Base-by-base conservation (phyloP, 2,888 invertebrate genomes). In the Andrena minutula region DNA sequence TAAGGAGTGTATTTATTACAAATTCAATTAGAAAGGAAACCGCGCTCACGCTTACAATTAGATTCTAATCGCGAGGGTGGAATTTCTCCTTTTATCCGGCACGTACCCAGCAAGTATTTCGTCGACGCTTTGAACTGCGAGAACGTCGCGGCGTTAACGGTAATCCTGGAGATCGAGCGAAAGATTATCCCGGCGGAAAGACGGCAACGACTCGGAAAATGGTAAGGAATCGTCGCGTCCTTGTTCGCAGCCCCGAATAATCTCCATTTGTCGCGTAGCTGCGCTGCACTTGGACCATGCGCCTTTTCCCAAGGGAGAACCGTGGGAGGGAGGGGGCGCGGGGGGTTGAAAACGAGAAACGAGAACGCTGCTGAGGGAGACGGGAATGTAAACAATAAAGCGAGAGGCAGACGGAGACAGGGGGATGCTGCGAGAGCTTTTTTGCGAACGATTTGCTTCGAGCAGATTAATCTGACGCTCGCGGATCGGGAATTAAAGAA, bases 131-230 rank as follows among this genome's bases (percentile, higher is more conserved):
- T 66, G 78, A 73, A 63, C 73, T 69, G 74, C 60, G 70, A 83
- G 76, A 85, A 81, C 81, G 83, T 82, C 81, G 83, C 75, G 63
- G 80, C 83, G 82, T 72, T 87, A 76, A 70, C 75, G 75, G 82
- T 88, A 89, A 89, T 89, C 87, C 87, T 23, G 35, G 74, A 86
- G 87, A 88, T 89, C 88, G 85, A 83, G 88, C 84, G 82, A 83
- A 87, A 87, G 89, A 89, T 89, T 87, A 89, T 89, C 87, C 82
- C 63, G 70, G 80, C 81, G 83, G 75, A 68, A 79, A 79, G 78
- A 80, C 82, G 84, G 83, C 83, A 87, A 88, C 88, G 86, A 85
- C 86, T 82, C 83, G 89, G 89, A 88, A 89, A 89, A 88, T 86
- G 86, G 79, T 75, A 69, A 82, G 80, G 79, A 86, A 85, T 85